Percentiles rank a stretch among this genome's conserved stretches.
Conservation (phyloP, 2,113 vertebrate species). For the Mionectes macconnelli region DNA sequence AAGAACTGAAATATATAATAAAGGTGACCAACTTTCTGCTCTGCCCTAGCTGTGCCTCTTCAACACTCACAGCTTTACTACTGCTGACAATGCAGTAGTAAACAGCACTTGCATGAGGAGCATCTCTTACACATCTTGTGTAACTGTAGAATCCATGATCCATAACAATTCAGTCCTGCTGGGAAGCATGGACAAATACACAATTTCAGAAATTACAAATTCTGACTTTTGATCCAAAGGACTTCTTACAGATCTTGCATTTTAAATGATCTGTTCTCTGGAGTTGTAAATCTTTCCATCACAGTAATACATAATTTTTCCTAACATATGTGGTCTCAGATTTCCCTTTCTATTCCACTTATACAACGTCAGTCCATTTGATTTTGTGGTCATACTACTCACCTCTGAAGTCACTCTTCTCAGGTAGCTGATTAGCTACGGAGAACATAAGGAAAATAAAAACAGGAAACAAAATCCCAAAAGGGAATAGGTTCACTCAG, state of each 20-base stretch:
- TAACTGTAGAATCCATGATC: background rate
- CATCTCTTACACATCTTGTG: background rate
- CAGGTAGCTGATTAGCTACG: background rate
- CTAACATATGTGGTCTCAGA: background rate
- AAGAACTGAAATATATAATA: background rate
- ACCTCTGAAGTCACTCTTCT: background rate
- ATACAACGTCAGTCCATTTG: background rate
- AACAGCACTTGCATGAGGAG: background rate
- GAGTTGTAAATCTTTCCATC: background rate
- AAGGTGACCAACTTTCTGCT: background rate
- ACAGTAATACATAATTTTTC: background rate
- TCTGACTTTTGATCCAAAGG: background rate
- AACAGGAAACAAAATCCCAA: background rate
- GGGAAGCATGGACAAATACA: background rate
- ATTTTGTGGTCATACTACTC: background rate
- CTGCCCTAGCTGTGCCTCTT: background rate
- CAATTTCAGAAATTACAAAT: background rate
- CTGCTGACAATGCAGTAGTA: background rate
- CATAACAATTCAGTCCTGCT: conserved; percentile 23
- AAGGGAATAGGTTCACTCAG: background rate
- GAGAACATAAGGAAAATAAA: background rate
- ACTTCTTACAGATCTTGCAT: background rate
- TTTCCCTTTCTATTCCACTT: background rate
- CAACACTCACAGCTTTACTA: background rate
- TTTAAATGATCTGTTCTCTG: background rate